Evolutionary conservation across 2,888 invertebrate species (phyloP).

Genomic region (Mamestra brassicae): DNA sequence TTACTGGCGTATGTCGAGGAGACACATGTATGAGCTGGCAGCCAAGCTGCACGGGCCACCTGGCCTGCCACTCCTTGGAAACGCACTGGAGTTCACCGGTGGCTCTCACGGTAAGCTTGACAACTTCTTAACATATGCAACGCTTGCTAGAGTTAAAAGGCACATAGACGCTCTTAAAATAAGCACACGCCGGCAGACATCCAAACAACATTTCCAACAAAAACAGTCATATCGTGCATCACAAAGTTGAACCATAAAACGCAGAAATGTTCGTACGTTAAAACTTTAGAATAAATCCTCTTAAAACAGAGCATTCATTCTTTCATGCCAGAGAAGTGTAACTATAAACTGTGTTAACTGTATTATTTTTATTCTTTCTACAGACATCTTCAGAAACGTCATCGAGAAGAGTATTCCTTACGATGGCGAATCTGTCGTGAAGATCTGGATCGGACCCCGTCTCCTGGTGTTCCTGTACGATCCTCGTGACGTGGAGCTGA

Average conservation of each 20-base stretch:
- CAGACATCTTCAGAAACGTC: conserved; percentile 93
- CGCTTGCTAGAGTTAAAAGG: neutral
- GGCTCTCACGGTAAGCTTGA: conserved; percentile 92
- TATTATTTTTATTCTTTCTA: conserved; percentile 27
- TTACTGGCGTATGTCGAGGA: conserved; percentile 94
- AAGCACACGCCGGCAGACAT: neutral
- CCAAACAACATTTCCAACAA: conserved; percentile 1
- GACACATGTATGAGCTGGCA: conserved; percentile 93
- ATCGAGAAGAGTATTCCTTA: conserved; percentile 89
- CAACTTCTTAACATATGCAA: neutral
- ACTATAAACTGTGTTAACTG: conserved; percentile 1
- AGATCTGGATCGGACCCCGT: conserved; percentile 95
- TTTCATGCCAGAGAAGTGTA: neutral
- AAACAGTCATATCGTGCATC: conserved; percentile 16
- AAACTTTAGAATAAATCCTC: conserved; percentile 7
- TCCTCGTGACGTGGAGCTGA: conserved; percentile 94
- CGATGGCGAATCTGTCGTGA: conserved; percentile 90
- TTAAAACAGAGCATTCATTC: neutral
- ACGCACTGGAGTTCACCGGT: conserved; percentile 94
- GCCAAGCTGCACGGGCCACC: conserved; percentile 93
- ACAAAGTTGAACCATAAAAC: conserved; percentile 15
- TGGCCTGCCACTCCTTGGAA: conserved; percentile 94
- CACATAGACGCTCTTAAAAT: neutral
- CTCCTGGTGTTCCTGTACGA: conserved; percentile 94
- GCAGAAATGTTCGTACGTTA: neutral